Base-by-base conservation (phyloP, 2,797 vertebrate genomes). In the Helarctos malayanus region DNA sequence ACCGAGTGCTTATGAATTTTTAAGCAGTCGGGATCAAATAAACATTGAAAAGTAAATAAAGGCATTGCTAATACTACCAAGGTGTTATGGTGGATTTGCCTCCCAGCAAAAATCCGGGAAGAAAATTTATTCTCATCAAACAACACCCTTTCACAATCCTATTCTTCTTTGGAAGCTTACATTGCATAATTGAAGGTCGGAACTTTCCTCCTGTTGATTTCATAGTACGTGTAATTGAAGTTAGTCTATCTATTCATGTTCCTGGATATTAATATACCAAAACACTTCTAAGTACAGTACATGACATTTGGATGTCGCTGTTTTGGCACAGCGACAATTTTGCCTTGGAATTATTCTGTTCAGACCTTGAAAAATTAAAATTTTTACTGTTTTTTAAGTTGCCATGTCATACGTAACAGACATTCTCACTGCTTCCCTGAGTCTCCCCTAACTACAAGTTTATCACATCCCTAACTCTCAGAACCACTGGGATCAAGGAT, bases 41-140 rank as follows among this genome's bases (percentile, higher is more conserved):
- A 94, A 89, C 47, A 94, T 35, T 82, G 29, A 95, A 79, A 95
- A 86, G 47, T 93, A 96, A 97, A 97, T 88, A 96, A 95, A 87
- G 15, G 47, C 3, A 52, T 89, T 47, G 19, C 16, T 85, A 93
- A 84, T 75, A 71, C 79, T 52, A 61, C 38, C 78, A 89, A 86
- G 38, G 49, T 68, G 41, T 93, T 54, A n/a, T 4, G 8, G 45
- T 83, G 23, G 27, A 79, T 96, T 91, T 96, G 29, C 3, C 54
- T 19, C 1, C 45, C 16, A 83, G 25, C 21, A 94, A 9, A 90
- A 91, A 49, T 54, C 68, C 7, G n/a, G 16, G 12, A 69, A 59
- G 29, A 91, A 96, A 91, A 68, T 21, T 1, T n/a, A 71, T 59
- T 90, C 21, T 90, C 7, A 45, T 25, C 32, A 71, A 41, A 84